Conservation (phyloP, 92 coral and sea anemone genomes). For the Siderastrea siderea region DNA sequence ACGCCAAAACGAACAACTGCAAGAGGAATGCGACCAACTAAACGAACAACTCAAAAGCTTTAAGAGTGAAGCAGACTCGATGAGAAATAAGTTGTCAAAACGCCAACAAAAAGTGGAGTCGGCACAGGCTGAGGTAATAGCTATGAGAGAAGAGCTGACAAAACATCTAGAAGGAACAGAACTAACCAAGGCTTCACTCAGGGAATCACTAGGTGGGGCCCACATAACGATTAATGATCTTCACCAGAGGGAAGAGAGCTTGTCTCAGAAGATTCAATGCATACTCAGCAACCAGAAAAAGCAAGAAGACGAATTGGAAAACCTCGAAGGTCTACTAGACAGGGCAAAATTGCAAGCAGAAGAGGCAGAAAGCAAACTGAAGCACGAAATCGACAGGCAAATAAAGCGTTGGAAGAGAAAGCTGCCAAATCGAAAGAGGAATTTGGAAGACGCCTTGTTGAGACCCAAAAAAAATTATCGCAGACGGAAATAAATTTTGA, state of each 20-base stretch:
- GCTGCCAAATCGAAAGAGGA: conserved; percentile 84
- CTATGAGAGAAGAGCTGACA: neutral
- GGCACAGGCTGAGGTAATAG: conserved; percentile 27
- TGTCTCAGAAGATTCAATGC: conserved; percentile 31
- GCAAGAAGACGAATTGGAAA: conserved; percentile 26
- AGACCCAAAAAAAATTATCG: conserved; percentile 91
- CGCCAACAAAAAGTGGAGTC: neutral
- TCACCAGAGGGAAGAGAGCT: conserved; percentile 18
- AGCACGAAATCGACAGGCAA: conserved; percentile 59
- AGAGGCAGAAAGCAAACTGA: conserved; percentile 5
- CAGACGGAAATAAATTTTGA: conserved; percentile 82
- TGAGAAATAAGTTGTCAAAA: neutral
- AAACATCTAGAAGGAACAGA: conserved; percentile 14
- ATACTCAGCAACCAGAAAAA: conserved; percentile 17
- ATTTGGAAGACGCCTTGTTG: conserved; percentile 93
- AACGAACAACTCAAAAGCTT: neutral
- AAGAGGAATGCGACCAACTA: conserved; percentile 17
- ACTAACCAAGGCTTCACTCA: conserved; percentile 1
- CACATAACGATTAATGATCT: conserved; percentile 8
- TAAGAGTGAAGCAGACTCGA: conserved; percentile 17
- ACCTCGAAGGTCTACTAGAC: neutral
- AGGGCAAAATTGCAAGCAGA: neutral
- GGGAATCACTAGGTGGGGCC: conserved; percentile 20
- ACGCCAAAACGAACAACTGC: conserved; percentile 14
- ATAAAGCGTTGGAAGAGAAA: conserved; percentile 75